phyloP scores from a whole-genome alignment of 2,113 vertebrate genomes.

The Saccopteryx leptura region DNA sequence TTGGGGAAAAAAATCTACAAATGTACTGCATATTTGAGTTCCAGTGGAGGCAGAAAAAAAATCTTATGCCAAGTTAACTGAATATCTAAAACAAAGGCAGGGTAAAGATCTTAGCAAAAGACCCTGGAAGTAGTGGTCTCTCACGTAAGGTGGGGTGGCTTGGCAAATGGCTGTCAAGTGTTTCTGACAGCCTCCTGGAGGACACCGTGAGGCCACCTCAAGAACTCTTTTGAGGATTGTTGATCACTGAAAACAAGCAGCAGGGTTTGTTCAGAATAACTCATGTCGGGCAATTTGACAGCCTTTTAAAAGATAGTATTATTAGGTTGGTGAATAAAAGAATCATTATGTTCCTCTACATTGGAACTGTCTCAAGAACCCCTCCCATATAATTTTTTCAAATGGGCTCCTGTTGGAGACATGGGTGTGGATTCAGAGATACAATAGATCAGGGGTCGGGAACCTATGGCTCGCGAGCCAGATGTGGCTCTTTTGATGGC shows the following conservation, averaged over 20 bases:
- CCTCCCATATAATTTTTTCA: background rate
- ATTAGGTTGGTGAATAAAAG: conserved; percentile 62
- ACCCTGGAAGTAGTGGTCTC: rapidly evolving
- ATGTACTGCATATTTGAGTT: background rate
- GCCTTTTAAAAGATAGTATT: conserved; percentile 71
- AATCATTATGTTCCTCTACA: background rate
- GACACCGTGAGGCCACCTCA: background rate
- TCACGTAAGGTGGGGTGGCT: background rate
- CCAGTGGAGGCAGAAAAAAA: background rate
- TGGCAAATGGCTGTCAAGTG: background rate
- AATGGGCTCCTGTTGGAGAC: background rate
- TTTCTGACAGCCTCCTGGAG: conserved; percentile 19
- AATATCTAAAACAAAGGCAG: background rate
- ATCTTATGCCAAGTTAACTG: background rate
- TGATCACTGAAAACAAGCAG: conserved; percentile 60
- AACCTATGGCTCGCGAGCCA: no score
- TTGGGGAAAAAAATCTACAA: background rate
- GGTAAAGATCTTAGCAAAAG: background rate
- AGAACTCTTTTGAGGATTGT: background rate
- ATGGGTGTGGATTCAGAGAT: background rate
- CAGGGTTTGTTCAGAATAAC: conserved; percentile 56
- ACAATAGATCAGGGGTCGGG: no score
- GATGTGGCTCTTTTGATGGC: no score
- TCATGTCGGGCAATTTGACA: conserved; percentile 57
- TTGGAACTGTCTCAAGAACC: background rate